Conservation (phyloP, 2,888 invertebrate species). For the Caenorhabditis wallacei region DNA sequence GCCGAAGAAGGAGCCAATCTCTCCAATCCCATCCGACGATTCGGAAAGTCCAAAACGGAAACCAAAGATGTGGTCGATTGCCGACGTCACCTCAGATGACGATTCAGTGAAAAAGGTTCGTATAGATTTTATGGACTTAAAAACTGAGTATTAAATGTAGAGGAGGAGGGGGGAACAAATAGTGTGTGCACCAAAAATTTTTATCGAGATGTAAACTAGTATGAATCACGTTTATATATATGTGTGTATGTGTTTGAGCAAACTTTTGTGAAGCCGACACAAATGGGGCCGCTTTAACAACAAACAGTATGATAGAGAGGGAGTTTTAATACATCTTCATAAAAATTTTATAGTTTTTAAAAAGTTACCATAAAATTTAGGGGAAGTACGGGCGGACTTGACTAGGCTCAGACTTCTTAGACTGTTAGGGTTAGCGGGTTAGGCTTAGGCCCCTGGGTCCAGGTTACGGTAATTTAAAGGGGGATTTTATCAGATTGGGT, state of each 20-base stretch:
- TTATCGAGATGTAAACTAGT: constrained; percentile 62
- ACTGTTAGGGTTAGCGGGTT: no score
- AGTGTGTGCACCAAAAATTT: no score
- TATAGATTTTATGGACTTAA: constrained; percentile 50
- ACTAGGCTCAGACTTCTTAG: no score
- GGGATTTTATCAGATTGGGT: no score
- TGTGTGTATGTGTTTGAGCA: constrained; percentile 34
- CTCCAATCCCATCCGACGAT: constrained; percentile 27
- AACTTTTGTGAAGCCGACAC: constrained; percentile 50
- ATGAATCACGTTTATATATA: no score
- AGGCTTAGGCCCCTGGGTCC: no score
- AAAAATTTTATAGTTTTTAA: constrained; percentile 26
- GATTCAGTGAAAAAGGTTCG: constrained; percentile 59
- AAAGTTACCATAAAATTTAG: no score
- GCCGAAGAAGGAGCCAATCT: constrained; percentile 58
- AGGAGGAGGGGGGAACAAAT: no score
- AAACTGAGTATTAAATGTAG: constrained; percentile 29
- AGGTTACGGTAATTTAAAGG: no score
- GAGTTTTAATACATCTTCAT: constrained; percentile 35
- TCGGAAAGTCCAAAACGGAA: constrained; percentile 54
- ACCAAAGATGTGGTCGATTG: constrained; percentile 82
- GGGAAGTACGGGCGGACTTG: no score
- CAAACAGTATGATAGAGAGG: constrained; percentile 25
- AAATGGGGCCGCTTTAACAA: constrained; percentile 37
- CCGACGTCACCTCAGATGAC: constrained; percentile 66